These are phyloP conservation scores for Rostratula benghalensis DNA, from an alignment of 2,113 vertebrate genomes.

Conservation along the genomic window DNA sequence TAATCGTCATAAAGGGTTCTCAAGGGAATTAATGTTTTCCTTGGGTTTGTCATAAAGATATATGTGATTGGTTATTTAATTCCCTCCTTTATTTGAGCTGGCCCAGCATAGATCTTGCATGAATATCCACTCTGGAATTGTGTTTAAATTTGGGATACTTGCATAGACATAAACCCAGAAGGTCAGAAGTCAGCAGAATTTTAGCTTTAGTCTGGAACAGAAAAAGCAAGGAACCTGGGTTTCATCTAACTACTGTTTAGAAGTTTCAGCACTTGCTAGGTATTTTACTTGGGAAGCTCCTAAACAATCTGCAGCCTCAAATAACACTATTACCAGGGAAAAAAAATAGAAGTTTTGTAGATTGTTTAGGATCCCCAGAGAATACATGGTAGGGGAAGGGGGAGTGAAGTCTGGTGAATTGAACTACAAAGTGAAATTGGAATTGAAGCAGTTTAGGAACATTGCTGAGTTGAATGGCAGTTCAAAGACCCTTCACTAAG, in stretches of 20 bases:
- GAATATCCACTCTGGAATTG: fast-evolving
- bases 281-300: neutral
- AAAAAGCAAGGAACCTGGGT: neutral
- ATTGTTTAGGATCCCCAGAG: slow-evolving; percentile 6
- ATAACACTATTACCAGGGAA: slow-evolving; percentile 1
- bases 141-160: neutral
- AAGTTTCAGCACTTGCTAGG: neutral
- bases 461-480: slow-evolving; percentile 8
- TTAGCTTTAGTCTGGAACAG: neutral
- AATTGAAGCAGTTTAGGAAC: neutral
- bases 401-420: neutral
- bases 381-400: neutral
- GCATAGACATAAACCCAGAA: neutral
- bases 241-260: neutral
- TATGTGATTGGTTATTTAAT: neutral
- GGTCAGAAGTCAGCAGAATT: neutral
- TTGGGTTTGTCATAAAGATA: neutral
- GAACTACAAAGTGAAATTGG: slow-evolving; percentile 31
- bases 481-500: neutral
- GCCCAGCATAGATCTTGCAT: neutral
- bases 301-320: slow-evolving; percentile 22
- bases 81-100: neutral
- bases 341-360: neutral
- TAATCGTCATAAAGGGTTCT: neutral
- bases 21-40: neutral